Conservation (phyloP, 2,113 vertebrate genomes). For the Halichoeres trimaculatus region DNA sequence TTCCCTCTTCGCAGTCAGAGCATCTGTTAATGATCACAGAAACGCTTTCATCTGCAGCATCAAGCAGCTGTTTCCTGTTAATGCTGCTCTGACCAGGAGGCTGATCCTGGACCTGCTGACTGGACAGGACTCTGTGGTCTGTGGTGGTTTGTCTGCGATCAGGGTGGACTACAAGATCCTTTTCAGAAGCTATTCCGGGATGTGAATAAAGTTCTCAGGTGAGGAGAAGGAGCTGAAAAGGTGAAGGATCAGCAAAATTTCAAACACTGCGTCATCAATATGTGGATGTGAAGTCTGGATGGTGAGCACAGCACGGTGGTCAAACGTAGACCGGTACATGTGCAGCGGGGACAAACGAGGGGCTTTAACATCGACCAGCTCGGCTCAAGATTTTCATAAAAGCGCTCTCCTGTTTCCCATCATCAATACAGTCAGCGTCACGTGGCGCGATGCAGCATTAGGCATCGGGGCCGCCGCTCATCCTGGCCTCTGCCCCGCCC, state of each 20-base stretch:
- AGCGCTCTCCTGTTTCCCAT: slow-evolving; percentile 64
- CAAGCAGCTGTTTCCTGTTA: slow-evolving; percentile 57
- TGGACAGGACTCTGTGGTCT: slow-evolving; percentile 27
- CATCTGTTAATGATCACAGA: slow-evolving; percentile 65
- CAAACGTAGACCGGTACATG: not conserved
- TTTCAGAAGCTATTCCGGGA: not conserved
- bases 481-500: slow-evolving; percentile 53
- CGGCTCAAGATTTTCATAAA: slow-evolving; percentile 49
- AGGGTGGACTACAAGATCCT: not conserved
- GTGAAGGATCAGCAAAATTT: not conserved
- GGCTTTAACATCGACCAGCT: slow-evolving; percentile 46
- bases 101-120: slow-evolving; percentile 62
- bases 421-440: slow-evolving; percentile 44
- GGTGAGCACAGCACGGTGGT: no score
- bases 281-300: not conserved
- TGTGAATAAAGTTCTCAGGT: not conserved
- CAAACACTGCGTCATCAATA: not conserved
- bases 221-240: not conserved
- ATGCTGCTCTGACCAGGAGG: slow-evolving; percentile 23
- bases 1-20: not conserved
- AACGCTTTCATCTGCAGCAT: slow-evolving; percentile 62
- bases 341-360: slow-evolving; percentile 3
- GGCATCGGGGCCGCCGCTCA: slow-evolving; percentile 3
- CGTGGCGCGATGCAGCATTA: slow-evolving; percentile 52
- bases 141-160: slow-evolving; percentile 39